These are phyloP conservation scores for Borostomias antarcticus DNA, from an alignment of 2,797 vertebrate species.

Conservation along the genomic window DNA sequence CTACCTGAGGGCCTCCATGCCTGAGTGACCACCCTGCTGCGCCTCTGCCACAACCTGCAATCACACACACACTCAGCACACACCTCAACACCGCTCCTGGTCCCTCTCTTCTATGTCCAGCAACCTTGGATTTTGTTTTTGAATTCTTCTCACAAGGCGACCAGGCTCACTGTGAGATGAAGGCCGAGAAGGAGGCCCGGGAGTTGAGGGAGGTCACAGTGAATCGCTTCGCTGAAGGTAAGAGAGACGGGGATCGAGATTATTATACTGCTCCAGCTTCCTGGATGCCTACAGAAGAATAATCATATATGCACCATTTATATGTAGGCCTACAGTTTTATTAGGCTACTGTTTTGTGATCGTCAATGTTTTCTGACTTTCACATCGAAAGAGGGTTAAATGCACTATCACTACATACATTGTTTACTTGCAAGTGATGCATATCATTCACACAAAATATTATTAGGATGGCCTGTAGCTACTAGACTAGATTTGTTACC, in stretches of 20 bases:
- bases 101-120: not conserved
- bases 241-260: constrained; percentile 4
- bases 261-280: not conserved
- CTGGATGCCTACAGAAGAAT: no score
- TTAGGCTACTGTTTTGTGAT: no score
- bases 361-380: no score
- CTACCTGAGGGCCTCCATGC: constrained; percentile 33
- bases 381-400: no score
- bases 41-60: constrained; percentile 16
- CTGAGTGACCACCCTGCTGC: constrained; percentile 28
- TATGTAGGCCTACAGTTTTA: no score
- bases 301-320: no score
- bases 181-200: constrained; percentile 29
- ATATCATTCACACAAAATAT: no score
- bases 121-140: not conserved
- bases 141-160: not conserved
- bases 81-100: not conserved
- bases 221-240: constrained; percentile 66
- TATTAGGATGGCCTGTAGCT: no score
- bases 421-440: no score
- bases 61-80: not conserved
- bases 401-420: no score
- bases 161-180: constrained; percentile 30
- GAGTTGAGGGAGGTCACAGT: constrained; percentile 52
- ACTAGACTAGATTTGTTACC: no score